A percentile compares a stretch with the other conserved stretches of the same genome.
These are phyloP conservation scores for Neotragus moschatus DNA, from an alignment of 2,113 vertebrate genomes.

Conservation along the genomic window DNA sequence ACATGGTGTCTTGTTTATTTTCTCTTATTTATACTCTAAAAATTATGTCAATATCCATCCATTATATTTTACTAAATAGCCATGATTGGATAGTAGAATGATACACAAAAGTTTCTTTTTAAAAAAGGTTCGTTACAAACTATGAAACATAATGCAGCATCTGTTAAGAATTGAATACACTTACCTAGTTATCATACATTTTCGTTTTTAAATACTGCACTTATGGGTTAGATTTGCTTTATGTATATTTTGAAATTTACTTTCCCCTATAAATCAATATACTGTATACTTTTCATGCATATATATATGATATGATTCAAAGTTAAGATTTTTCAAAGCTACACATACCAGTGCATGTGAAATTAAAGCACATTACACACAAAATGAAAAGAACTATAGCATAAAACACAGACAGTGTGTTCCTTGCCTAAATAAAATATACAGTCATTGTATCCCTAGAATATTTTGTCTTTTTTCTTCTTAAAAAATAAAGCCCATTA, in stretches of 20 bases:
- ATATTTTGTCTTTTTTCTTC: background rate
- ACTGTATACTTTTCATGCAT: background rate
- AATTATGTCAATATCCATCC: constrained; percentile 1
- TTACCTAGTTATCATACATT: constrained; percentile 25
- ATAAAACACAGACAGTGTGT: background rate
- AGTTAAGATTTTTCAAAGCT: constrained; percentile 30
- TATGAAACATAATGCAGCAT: constrained; percentile 7
- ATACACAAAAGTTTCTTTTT: background rate
- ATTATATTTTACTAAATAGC: constrained; percentile 52
- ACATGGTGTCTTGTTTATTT: background rate
- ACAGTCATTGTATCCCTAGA: background rate
- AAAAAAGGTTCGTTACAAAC: background rate
- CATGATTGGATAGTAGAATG: constrained; percentile 1
- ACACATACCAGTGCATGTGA: background rate
- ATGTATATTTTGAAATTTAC: constrained; percentile 12
- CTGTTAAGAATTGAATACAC: constrained; percentile 39
- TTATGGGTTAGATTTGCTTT: constrained; percentile 51
- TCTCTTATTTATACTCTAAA: constrained; percentile 37
- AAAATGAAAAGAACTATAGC: constrained; percentile 41
- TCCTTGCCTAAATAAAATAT: background rate
- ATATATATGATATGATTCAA: background rate
- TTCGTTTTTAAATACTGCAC: constrained; percentile 1
- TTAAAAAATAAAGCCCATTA: background rate
- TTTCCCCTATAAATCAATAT: constrained; percentile 32
- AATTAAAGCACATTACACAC: constrained; percentile 38